These are phyloP conservation scores for Carabus problematicus DNA, from an alignment of 2,888 invertebrate genomes.

Conservation along the genomic window DNA sequence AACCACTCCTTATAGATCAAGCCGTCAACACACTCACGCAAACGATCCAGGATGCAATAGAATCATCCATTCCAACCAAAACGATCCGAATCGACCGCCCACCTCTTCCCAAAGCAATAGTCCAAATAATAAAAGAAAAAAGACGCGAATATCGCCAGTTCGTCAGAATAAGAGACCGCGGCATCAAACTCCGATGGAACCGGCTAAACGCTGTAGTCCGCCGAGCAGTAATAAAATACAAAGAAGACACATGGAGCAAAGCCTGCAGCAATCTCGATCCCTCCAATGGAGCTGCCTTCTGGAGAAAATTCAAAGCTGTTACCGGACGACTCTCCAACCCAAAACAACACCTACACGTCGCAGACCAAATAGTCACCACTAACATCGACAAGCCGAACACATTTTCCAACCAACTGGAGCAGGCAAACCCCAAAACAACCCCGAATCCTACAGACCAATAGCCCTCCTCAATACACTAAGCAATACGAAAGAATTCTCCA, in stretches of 20 bases:
- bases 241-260: neutral
- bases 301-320: neutral
- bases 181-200: neutral
- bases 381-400: neutral
- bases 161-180: neutral
- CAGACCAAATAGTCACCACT: neutral
- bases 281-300: neutral
- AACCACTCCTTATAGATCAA: neutral
- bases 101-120: neutral
- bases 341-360: neutral
- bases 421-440: neutral
- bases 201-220: neutral
- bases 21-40: neutral
- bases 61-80: conserved; percentile 1
- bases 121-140: neutral
- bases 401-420: conserved; percentile 10
- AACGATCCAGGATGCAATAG: neutral
- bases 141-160: neutral
- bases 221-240: neutral
- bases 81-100: neutral
- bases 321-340: neutral
- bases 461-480: neutral
- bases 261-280: neutral
- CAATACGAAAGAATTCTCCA: conserved; percentile 5
- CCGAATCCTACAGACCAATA: conserved; percentile 5